Conservation (phyloP, 1,140 invertebrate species). For the Bombus superbus region DNA sequence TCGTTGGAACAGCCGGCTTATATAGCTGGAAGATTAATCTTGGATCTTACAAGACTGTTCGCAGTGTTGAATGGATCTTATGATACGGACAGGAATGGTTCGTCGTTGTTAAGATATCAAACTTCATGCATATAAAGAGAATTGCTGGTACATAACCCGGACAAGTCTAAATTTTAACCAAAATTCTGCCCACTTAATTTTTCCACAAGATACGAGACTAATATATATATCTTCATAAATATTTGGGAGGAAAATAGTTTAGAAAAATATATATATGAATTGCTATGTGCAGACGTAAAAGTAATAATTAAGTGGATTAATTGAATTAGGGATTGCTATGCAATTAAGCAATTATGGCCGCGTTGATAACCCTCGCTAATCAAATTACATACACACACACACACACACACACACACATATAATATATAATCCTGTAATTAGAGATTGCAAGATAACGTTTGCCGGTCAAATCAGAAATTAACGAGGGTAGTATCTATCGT, state of each 20-base stretch:
- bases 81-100: not conserved
- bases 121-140: not conserved
- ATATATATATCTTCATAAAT: too few species aligned
- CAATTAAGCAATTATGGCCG: not conserved
- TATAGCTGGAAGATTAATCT: not conserved
- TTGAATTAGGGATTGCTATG: not conserved
- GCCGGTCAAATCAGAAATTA: not conserved
- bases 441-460: not conserved
- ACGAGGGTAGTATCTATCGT: not conserved
- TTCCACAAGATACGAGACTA: too few species aligned
- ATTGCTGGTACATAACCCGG: not conserved
- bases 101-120: not conserved
- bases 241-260: too few species aligned
- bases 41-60: constrained; percentile 6
- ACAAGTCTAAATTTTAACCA: not conserved
- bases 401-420: not conserved
- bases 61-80: constrained; percentile 16
- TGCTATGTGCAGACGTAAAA: not conserved
- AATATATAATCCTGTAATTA: constrained; percentile 35
- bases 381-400: not conserved
- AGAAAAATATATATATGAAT: not conserved
- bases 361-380: constrained; percentile 12
- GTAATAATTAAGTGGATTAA: not conserved
- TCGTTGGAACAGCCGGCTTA: not conserved
- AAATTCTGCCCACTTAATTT: not conserved